These are phyloP conservation scores for Aplysina aerophoba DNA, from an alignment of 37 sponge, comb jelly and placozoan genomes.

Conservation along the genomic window DNA sequence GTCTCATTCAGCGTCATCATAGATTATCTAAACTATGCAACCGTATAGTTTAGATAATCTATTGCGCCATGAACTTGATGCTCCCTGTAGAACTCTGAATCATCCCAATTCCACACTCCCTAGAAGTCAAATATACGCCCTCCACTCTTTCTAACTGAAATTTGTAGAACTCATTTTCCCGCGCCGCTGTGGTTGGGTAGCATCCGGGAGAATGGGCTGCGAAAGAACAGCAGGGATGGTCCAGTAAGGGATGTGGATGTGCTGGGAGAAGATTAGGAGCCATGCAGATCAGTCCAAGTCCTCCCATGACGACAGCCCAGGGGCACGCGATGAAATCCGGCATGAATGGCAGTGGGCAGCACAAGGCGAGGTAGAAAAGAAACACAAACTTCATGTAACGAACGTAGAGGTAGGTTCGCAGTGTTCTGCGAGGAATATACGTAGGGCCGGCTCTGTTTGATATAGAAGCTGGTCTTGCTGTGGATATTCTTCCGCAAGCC, in stretches of 20 bases:
- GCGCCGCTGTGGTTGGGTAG: neutral
- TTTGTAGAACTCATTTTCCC: neutral
- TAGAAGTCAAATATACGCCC: neutral
- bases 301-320: neutral
- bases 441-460: neutral
- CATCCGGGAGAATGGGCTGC: constrained; percentile 1
- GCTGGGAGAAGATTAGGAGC: neutral
- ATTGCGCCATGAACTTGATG: no score
- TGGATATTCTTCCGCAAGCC: neutral
- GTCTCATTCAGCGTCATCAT: no score
- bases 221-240: neutral
- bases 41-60: no score
- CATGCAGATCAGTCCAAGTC: neutral
- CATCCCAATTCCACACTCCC: neutral
- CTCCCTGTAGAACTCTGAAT: neutral
- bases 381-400: neutral
- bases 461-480: neutral
- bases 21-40: no score
- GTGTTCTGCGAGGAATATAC: neutral
- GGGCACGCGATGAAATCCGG: neutral
- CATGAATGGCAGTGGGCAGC: neutral
- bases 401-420: neutral
- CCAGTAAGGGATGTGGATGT: neutral
- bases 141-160: neutral
- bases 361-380: neutral